Base-by-base conservation (phyloP, 1,140 invertebrate species). In the Cardiocondyla obscurior region DNA sequence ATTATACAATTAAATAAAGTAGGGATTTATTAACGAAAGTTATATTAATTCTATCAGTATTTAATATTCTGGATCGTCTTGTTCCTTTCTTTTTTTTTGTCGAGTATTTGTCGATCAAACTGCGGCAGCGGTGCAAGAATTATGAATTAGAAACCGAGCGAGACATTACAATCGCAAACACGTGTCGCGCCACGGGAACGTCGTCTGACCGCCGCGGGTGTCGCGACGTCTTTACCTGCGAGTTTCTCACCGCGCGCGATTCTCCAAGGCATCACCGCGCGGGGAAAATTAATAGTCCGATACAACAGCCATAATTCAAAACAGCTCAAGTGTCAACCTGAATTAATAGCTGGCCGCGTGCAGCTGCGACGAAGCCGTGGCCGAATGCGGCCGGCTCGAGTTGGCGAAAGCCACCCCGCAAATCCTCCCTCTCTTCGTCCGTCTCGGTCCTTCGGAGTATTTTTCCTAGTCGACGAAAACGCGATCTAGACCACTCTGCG, bases 321-420 rank as follows among this genome's bases (percentile, higher is more conserved):
- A 85, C 86, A 88, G 77, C 83, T 82, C 44, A 88, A 85, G 58
- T 85, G 87, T 88, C 87, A 88, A 88, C 83, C 60, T 81, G 65
- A 85, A 88, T 88, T 88, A 85, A 88, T 88, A 88, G 86, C 83
- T 39, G 46, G 49, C 51, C 42, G 64, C n/a, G 39, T 57, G 42
- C 60, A 72, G 83, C 85, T 65, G 55, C 51, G 82, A 74, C 86
- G 73, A 19, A 67, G 64, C 51, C 72, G 55, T 14, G 62, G 60
- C 65, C 72, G 39, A 79, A 84, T 30, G 53, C 60, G 25, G 12
- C 30, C 33, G 30, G 22, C 39, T 33, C 46, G 64, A 81, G 73
- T 28, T 79, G 76, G 72, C 64, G 46, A 74, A 36, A 65, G 46
- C 60, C 46, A 62, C 16, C 62, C 53, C 65, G 70, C 81, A 70